Evolutionary conservation across 2,113 vertebrate genomes (phyloP).

Genomic region (Lethenteron reissneri): DNA sequence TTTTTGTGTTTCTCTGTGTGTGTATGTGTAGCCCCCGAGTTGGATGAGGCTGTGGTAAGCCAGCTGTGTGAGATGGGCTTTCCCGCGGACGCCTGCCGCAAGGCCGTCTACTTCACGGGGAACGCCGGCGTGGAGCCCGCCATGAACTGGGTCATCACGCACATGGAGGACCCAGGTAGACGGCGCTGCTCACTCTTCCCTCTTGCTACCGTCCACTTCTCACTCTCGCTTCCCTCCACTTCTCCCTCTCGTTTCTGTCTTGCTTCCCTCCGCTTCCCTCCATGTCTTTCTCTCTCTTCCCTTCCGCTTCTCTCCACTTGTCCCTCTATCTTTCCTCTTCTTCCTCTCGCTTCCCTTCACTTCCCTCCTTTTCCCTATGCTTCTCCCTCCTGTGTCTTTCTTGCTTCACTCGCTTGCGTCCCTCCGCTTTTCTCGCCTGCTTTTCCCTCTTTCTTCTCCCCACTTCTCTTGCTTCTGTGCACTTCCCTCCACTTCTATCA

Average conservation of each 20-base stretch:
- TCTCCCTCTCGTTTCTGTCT: constrained; percentile 11
- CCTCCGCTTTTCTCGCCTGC: too few relatives aligned
- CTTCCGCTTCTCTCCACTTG: too few relatives aligned
- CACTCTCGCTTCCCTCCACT: constrained; percentile 4
- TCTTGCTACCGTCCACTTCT: not conserved
- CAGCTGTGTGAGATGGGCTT: constrained; percentile 97
- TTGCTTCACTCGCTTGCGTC: too few relatives aligned
- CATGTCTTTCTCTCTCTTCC: too few relatives aligned
- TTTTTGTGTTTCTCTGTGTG: too few relatives aligned
- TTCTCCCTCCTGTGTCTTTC: too few relatives aligned
- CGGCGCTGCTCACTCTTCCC: not conserved
- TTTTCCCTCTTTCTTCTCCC: too few relatives aligned
- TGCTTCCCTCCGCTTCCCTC: constrained; percentile 10
- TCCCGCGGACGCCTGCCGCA: constrained; percentile 78
- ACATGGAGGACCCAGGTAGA: constrained; percentile 91
- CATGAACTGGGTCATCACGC: constrained; percentile 97
- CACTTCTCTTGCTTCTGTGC: too few relatives aligned
- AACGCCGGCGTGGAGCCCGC: constrained; percentile 82
- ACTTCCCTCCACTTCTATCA: too few relatives aligned
- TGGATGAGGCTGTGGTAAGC: constrained; percentile 77
- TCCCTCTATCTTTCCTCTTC: too few relatives aligned
- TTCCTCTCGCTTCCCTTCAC: too few relatives aligned
- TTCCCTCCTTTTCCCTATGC: too few relatives aligned
- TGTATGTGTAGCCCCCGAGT: constrained; percentile 44
- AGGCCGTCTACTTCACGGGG: constrained; percentile 85